Evolutionary conservation across 2,888 invertebrate species (phyloP), one percentile per base, ranked within the genome.

Genomic region (Adelphocoris suturalis): DNA sequence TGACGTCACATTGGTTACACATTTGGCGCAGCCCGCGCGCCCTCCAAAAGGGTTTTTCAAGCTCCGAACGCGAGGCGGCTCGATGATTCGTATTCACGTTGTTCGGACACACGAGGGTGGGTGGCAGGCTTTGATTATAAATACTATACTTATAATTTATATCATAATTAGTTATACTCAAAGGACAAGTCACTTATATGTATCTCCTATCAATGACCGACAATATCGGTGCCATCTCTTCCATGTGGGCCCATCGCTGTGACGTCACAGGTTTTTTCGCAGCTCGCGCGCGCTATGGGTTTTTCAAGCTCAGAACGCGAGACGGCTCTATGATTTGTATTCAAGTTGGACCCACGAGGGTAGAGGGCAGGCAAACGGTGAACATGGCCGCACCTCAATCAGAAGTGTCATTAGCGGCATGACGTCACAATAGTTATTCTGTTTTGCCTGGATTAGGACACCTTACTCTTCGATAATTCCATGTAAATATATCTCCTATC

Each of bases 41-140:
- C 55, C 55, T 13, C 13, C 16, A 13, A 13, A 16, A 13, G 13
- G 55, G 13, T 4, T 55, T 55, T 55, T 9, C 4, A 13, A 3
- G 55, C 16, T 3, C 16, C 3, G 16, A 55, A 55, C 16, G 55
- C 55, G 16, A 55, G 16, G 55, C 55, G 55, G 55, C 55, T 55
- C 55, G 55, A 55, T 55, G 55, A 13, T 55, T 55, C n/a, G 55
- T 28, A 28, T 75, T 23, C 75, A 75, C 19, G 75, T 75, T n/a
- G n/a, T 78, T n/a, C 23, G 76, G 16, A 7, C 76, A 11, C 76
- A 28, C 78, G 78, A 46, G 78, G 78, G 78, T 78, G 78, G 78
- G 37, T n/a, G 78, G 7, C 16, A 13, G 11, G 7, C 68, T n/a
- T n/a, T n/a, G n/a, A n/a, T n/a, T n/a, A n/a, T n/a, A n/a, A n/a